Percentiles rank a stretch among this genome's conserved stretches.
Conservation (phyloP, 2,797 vertebrate species). For the Ctenopoma kingsleyae region DNA sequence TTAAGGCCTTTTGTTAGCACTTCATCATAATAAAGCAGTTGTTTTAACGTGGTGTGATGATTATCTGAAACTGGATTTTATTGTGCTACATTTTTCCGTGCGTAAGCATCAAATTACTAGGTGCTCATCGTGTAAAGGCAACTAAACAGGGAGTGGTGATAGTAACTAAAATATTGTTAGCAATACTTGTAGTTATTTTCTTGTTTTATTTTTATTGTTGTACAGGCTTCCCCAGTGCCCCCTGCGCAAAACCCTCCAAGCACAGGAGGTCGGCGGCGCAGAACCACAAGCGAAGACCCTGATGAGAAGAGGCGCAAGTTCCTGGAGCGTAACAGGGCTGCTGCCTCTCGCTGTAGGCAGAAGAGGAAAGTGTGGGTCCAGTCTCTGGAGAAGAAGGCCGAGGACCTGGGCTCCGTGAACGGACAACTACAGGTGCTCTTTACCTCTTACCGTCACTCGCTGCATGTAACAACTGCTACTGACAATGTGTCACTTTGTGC, state of each 20-base stretch:
- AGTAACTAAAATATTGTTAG: neutral
- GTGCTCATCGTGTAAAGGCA: neutral
- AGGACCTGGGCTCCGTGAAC: conserved; percentile 93
- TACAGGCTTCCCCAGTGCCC: conserved; percentile 91
- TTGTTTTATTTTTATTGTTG: conserved; percentile 12
- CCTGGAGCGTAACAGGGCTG: conserved; percentile 94
- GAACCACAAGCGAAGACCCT: conserved; percentile 95
- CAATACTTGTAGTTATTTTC: conserved; percentile 4
- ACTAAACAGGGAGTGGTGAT: neutral
- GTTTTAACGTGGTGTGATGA: neutral
- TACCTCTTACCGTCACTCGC: conserved; percentile 6
- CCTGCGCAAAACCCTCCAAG: conserved; percentile 91
- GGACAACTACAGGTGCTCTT: conserved; percentile 92
- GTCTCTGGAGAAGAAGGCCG: conserved; percentile 95
- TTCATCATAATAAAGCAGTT: neutral
- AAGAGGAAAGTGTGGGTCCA: conserved; percentile 99
- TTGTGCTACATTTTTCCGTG: neutral
- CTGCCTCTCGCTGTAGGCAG: conserved; percentile 95
- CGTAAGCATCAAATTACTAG: neutral
- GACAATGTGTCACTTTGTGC: conserved; percentile 35
- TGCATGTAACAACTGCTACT: conserved; percentile 23
- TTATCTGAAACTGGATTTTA: neutral
- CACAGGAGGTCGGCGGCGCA: conserved; percentile 93
- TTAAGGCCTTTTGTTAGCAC: neutral
- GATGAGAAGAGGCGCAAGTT: conserved; percentile 98